Percentiles rank a stretch among this genome's conserved stretches.
Conservation (phyloP, 2,797 vertebrate species). For the Ataeniobius toweri region DNA sequence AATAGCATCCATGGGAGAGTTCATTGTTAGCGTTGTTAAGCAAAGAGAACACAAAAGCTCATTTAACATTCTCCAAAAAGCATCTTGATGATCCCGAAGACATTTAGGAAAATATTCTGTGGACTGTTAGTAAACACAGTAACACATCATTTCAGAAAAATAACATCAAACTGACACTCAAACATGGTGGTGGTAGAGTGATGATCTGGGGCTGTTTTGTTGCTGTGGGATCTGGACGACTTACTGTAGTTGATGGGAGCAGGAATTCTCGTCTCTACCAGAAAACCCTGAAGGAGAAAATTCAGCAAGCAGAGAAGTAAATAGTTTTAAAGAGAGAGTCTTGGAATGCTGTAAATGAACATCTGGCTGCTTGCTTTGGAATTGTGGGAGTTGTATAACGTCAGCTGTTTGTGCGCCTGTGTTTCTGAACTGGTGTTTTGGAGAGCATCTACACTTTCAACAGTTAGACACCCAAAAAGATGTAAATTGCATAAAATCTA, state of each 20-base stretch:
- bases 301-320: neutral
- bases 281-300: neutral
- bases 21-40: neutral
- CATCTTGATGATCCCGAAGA: neutral
- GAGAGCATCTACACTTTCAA: neutral
- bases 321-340: neutral
- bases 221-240: neutral
- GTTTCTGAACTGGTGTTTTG: neutral
- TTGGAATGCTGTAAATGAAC: neutral
- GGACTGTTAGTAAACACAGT: neutral
- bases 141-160: neutral
- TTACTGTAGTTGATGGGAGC: too few species aligned
- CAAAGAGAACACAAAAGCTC: neutral
- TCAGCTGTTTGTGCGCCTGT: neutral
- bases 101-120: neutral
- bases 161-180: neutral
- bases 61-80: neutral
- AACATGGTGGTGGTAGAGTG: neutral
- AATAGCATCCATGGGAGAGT: neutral
- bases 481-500: slow-evolving; percentile 14
- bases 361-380: neutral
- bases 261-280: too few species aligned
- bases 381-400: neutral
- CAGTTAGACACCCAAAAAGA: neutral
- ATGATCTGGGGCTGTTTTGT: neutral